Evolutionary conservation across 2,888 invertebrate species (phyloP).

Genomic region (Lasioglossum pauxillum): DNA sequence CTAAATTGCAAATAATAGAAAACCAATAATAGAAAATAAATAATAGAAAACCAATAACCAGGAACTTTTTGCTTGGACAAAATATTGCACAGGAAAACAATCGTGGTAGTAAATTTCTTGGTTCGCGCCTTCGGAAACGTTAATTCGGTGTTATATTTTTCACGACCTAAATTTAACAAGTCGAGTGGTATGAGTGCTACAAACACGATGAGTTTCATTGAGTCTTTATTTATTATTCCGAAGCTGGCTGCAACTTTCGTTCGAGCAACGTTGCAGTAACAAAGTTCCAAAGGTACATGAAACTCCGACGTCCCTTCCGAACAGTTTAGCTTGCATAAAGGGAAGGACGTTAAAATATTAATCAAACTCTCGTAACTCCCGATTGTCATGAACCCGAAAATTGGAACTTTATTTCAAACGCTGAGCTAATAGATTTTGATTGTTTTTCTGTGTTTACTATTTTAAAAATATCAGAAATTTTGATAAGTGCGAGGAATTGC

Average conservation of each 20-base stretch:
- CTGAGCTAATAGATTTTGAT: not conserved
- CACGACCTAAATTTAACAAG: not conserved
- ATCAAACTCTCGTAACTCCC: slow-evolving; percentile 12
- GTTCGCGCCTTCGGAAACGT: not conserved
- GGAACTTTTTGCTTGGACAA: not conserved
- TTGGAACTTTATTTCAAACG: not conserved
- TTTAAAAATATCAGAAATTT: not conserved
- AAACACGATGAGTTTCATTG: slow-evolving; percentile 23
- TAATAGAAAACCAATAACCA: not conserved
- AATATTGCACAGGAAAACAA: not conserved
- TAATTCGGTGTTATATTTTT: not conserved
- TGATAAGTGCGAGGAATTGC: not conserved
- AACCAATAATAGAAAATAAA: too few relatives aligned
- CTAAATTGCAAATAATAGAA: too few relatives aligned
- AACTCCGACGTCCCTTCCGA: slow-evolving; percentile 30
- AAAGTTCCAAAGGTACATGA: slow-evolving; percentile 35
- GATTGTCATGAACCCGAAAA: not conserved
- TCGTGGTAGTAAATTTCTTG: not conserved
- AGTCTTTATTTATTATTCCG: slow-evolving; percentile 51
- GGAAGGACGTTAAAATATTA: slow-evolving; percentile 40
- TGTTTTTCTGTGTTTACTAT: not conserved
- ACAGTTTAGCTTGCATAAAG: slow-evolving; percentile 32
- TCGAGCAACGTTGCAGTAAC: slow-evolving; percentile 23
- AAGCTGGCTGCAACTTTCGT: not conserved
- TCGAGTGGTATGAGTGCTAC: slow-evolving; percentile 1